Conservation (phyloP, 1,140 invertebrate genomes). For the Yoshiicerus persimilis region DNA sequence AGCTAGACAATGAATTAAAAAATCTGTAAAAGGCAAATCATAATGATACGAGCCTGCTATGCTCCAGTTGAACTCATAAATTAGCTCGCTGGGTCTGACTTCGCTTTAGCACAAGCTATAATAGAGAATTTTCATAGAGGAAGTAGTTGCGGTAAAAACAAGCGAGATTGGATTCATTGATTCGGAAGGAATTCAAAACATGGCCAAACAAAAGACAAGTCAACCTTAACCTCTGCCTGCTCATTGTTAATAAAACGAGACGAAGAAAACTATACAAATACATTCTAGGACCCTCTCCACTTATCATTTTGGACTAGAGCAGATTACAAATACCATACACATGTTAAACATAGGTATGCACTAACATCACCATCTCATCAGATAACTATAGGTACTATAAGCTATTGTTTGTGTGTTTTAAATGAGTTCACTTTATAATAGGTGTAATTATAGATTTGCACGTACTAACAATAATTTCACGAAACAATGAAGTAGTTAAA, state of each 20-base stretch:
- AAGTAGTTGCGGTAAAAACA: neutral
- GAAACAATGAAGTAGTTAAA: too few species aligned
- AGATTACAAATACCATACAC: too few species aligned
- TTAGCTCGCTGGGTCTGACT: neutral
- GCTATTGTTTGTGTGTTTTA: too few species aligned
- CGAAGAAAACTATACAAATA: neutral
- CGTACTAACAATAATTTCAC: neutral
- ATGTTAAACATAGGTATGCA: too few species aligned
- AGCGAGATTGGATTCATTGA: neutral
- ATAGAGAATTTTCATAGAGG: neutral
- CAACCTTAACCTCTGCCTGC: neutral
- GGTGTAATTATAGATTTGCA: neutral
- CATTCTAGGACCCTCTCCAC: too few species aligned
- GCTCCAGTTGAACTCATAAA: neutral
- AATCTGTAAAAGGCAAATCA: neutral
- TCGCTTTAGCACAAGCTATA: neutral
- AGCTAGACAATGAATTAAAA: neutral
- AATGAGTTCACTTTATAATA: neutral
- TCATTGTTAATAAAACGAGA: neutral
- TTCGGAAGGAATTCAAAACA: conserved; percentile 2
- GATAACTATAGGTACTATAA: too few species aligned
- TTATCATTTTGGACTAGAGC: too few species aligned
- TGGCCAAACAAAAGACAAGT: conserved; percentile 2
- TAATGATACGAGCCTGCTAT: neutral
- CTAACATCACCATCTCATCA: too few species aligned